Conservation (phyloP, 2,113 vertebrate species). For the Eulacestoma nigropectus region DNA sequence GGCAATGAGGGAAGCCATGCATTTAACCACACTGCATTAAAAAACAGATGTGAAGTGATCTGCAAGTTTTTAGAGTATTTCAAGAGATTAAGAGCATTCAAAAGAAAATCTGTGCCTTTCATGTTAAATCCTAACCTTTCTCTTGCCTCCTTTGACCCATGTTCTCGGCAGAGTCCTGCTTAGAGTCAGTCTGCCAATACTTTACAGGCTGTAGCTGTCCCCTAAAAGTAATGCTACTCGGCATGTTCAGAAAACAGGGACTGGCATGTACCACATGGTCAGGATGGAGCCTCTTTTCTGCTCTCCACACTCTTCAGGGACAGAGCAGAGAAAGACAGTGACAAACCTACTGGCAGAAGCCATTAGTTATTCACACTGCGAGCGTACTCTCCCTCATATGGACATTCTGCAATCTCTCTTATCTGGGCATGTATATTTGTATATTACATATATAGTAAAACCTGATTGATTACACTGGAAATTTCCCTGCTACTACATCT, state of each 20-base stretch:
- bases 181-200: background rate
- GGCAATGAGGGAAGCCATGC: background rate
- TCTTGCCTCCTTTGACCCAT: background rate
- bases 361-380: background rate
- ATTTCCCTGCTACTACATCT: background rate
- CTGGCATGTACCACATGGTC: fast-evolving
- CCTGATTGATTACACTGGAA: background rate
- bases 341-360: background rate
- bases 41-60: background rate
- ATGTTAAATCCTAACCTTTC: background rate
- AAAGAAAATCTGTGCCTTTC: background rate
- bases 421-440: background rate
- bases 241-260: background rate
- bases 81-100: background rate
- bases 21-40: background rate
- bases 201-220: background rate
- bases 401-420: background rate
- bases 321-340: background rate
- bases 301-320: background rate
- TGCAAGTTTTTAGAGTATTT: background rate
- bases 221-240: background rate
- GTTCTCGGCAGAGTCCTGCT: background rate
- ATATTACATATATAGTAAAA: background rate
- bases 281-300: background rate
- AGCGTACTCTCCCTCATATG: background rate